Evolutionary conservation across 2,797 vertebrate genomes (phyloP), one percentile per base, ranked within the genome.

Genomic region (Bufotes viridis): DNA sequence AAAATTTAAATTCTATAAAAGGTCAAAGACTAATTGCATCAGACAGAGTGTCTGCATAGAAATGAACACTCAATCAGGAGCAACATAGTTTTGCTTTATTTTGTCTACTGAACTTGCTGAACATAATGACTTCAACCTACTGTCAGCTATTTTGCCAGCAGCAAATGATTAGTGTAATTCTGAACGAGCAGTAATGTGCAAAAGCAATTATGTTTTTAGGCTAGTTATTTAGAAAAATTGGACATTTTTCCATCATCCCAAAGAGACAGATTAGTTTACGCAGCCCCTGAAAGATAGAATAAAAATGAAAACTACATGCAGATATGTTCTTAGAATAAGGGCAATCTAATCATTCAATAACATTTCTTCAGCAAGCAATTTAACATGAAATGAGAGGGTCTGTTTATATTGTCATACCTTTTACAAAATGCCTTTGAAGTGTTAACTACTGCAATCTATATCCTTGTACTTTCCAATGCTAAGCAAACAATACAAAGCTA

Each of bases 111-210:
- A 78, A 29, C 49, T 88, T 91, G 91, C 81, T 2, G 14, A 86
- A 85, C 90, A 90, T 87, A 93, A 85, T 89, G 82, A 93, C 84
- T 91, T 89, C 67, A 86, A 89, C 87, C 82, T 91, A 92, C 89
- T 88, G 87, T 91, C 90, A 92, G 76, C 14, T 91, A 51, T 86
- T 90, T 90, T 22, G 89, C 67, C 79, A 89, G 69, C 55, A 88
- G 89, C 90, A 91, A 92, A 91, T 78, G 2, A 11, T 86, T 18
- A 91, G 14, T 90, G 90, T 91, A 91, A 80, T 80, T 92, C 90
- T 93, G 87, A 92, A 91, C 82, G 74, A 89, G 90, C 57, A 88
- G 55, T 89, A 90, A 90, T 88, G 82, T 49, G 79, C 67, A 92
- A 78, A 90, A 92, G 92, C 75, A 91, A 92, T 89, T 91, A 90